A percentile compares a stretch with the other conserved stretches of the same genome.
These are phyloP conservation scores for Procavia capensis DNA, from an alignment of 2,113 vertebrate genomes.

Conservation along the genomic window DNA sequence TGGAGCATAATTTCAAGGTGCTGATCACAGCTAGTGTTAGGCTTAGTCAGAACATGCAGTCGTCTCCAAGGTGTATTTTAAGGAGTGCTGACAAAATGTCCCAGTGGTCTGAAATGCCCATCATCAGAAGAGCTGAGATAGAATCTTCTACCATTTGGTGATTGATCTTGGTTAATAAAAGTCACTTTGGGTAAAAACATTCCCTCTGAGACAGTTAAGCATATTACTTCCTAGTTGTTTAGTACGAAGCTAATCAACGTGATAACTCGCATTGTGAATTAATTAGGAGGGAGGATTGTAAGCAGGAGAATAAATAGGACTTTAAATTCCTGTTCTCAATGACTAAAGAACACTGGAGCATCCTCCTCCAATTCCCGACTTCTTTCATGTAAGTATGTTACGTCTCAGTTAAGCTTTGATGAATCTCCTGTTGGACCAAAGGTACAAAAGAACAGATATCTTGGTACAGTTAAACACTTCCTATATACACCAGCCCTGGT, in stretches of 20 bases:
- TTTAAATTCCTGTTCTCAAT: background rate
- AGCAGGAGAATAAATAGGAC: background rate
- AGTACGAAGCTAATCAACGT: slow-evolving; percentile 15
- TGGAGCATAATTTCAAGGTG: background rate
- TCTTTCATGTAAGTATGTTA: background rate
- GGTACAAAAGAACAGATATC: background rate
- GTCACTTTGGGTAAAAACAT: background rate
- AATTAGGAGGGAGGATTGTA: background rate
- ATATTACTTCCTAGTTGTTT: background rate
- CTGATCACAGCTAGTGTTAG: background rate
- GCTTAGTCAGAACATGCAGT: background rate
- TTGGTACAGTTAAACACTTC: background rate
- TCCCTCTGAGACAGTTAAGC: background rate
- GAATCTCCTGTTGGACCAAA: background rate
- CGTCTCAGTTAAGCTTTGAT: slow-evolving; percentile 35
- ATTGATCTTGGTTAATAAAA: background rate
- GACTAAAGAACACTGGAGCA: background rate
- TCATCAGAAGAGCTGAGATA: background rate
- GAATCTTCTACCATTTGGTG: background rate
- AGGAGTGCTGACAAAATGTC: background rate
- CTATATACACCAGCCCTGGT: background rate
- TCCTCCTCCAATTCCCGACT: background rate
- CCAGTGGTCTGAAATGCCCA: background rate
- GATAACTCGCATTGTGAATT: background rate
- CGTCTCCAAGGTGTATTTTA: background rate